Percentiles rank a stretch among this genome's conserved stretches.
Evolutionary conservation across 2,888 invertebrate species (phyloP).

Genomic region (Hyposoter didymator): DNA sequence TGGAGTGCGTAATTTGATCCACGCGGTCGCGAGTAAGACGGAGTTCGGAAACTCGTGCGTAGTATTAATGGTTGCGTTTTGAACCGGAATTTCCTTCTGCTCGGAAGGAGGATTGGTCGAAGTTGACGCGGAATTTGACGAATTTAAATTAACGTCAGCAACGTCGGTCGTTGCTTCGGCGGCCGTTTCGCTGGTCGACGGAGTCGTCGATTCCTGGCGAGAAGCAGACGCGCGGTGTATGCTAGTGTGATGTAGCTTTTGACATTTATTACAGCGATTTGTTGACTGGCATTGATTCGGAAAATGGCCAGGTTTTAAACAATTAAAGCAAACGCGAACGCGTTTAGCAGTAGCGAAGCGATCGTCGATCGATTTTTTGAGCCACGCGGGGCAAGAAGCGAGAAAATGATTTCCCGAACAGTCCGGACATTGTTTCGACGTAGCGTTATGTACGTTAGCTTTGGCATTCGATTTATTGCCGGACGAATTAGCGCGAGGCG

Average conservation of each 20-base stretch:
- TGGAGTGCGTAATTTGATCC: conserved; percentile 11
- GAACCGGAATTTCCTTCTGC: background rate
- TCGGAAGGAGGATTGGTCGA: background rate
- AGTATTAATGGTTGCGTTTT: background rate
- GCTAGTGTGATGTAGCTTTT: conserved; percentile 55
- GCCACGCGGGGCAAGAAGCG: conserved; percentile 8
- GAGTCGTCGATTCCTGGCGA: background rate
- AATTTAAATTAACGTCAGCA: background rate
- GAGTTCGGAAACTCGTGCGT: conserved; percentile 1
- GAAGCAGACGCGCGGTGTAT: conserved; percentile 9
- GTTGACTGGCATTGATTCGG: conserved; percentile 40
- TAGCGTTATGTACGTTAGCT: conserved; percentile 18
- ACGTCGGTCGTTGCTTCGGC: background rate
- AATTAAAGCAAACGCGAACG: conserved; percentile 53
- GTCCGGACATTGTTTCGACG: background rate
- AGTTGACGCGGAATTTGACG: background rate
- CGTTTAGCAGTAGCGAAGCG: conserved; percentile 14
- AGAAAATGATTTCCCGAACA: background rate
- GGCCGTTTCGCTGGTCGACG: background rate
- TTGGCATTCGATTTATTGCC: background rate
- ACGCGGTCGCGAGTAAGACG: conserved; percentile 20
- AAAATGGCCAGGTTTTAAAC: conserved; percentile 47
- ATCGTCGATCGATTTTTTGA: conserved; percentile 2
- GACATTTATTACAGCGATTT: conserved; percentile 54
- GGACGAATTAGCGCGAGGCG: background rate